These are phyloP conservation scores for Callocephalon fimbriatum DNA, from an alignment of 2,113 vertebrate genomes.

Conservation along the genomic window DNA sequence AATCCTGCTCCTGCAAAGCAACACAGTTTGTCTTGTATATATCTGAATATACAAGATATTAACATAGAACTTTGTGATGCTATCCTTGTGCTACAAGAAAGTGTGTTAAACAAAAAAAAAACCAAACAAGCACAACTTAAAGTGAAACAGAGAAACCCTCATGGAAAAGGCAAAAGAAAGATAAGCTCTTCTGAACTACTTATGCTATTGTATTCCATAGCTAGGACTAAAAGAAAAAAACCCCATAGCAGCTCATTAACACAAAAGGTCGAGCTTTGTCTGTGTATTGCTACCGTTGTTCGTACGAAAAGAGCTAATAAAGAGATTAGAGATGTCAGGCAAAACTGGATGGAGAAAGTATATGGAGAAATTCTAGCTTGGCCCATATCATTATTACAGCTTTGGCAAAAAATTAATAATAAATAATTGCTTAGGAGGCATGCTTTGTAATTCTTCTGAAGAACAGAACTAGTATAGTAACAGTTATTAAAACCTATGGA, in stretches of 20 bases:
- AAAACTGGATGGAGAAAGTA: background rate
- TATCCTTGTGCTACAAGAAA: background rate
- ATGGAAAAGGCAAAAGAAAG: background rate
- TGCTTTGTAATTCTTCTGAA: background rate
- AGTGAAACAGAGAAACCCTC: background rate
- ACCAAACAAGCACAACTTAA: background rate
- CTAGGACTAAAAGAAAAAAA: background rate
- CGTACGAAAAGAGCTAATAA: background rate
- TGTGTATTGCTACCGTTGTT: background rate
- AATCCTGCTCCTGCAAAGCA: background rate
- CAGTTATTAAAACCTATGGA: background rate
- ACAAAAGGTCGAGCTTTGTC: background rate
- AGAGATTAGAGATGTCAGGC: background rate
- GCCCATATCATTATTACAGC: background rate
- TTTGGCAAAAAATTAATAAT: background rate
- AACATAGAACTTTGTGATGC: background rate
- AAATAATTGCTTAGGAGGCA: background rate
- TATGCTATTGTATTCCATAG: background rate
- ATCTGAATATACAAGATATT: background rate
- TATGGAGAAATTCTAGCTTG: background rate
- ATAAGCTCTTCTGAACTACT: background rate
- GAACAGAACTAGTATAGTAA: background rate
- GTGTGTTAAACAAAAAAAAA: background rate
- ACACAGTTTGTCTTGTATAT: background rate
- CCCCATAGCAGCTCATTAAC: background rate